Percentiles rank a stretch among this genome's conserved stretches.
phyloP scores from a whole-genome alignment of 2,888 invertebrate genomes.

The Sturmia bella region DNA sequence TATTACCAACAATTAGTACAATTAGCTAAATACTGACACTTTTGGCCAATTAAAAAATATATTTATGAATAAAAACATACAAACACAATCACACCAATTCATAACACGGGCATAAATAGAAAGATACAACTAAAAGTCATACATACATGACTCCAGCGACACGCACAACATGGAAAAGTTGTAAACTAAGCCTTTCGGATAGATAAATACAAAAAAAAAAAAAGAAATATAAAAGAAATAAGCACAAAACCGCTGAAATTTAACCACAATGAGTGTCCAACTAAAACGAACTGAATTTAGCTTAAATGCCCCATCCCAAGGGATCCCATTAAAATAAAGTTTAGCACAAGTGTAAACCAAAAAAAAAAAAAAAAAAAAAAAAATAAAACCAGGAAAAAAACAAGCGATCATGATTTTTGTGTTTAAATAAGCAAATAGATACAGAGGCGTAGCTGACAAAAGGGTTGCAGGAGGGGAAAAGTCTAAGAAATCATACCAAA shows the following conservation, averaged over 20 bases:
- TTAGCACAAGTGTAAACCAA: slow-evolving; percentile 65
- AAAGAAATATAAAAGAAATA: not conserved
- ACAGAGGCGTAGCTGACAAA: slow-evolving; percentile 1
- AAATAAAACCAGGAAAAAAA: slow-evolving; percentile 1
- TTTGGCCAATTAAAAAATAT: slow-evolving; percentile 67
- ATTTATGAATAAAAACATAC: slow-evolving; percentile 48
- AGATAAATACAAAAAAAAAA: not conserved
- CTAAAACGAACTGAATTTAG: slow-evolving; percentile 50
- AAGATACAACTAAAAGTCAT: slow-evolving; percentile 11
- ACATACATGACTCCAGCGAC: slow-evolving; percentile 61
- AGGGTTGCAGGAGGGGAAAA: not conserved
- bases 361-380: slow-evolving; percentile 12
- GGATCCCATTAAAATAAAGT: slow-evolving; percentile 69
- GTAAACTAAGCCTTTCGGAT: slow-evolving; percentile 64
- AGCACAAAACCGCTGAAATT: slow-evolving; percentile 27
- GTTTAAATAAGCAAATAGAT: slow-evolving; percentile 64
- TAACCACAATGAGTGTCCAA: slow-evolving; percentile 21
- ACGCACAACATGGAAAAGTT: slow-evolving; percentile 58
- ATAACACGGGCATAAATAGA: slow-evolving; percentile 11
- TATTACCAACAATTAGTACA: slow-evolving; percentile 68
- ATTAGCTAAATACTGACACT: slow-evolving; percentile 64
- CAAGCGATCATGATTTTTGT: slow-evolving; percentile 47
- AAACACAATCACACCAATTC: slow-evolving; percentile 26
- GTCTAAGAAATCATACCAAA: not conserved
- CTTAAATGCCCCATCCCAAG: slow-evolving; percentile 59